Percentiles rank a stretch among this genome's conserved stretches.
These are phyloP conservation scores for Temnothorax longispinosus DNA, from an alignment of 1,140 invertebrate species.

Conservation along the genomic window DNA sequence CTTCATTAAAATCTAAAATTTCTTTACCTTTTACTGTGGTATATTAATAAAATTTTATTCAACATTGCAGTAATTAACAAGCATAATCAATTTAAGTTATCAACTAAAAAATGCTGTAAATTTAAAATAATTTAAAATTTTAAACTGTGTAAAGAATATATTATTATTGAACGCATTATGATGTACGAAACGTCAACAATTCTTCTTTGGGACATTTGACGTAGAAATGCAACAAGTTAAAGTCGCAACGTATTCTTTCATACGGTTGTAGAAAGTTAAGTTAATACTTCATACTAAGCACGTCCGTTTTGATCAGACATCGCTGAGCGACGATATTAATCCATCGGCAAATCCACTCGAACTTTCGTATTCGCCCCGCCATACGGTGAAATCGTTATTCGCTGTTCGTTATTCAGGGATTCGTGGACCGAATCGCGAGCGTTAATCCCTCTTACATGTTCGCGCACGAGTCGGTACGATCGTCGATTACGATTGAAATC, in stretches of 20 bases:
- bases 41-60: neutral
- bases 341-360: conserved; percentile 35
- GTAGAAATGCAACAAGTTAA: conserved; percentile 41
- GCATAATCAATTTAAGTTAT: neutral
- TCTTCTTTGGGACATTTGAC: neutral
- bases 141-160: neutral
- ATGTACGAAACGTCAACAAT: neutral
- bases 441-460: conserved; percentile 49
- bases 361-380: conserved; percentile 16
- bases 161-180: neutral
- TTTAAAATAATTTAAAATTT: neutral
- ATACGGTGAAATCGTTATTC: conserved; percentile 45
- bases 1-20: conserved; percentile 30
- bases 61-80: neutral
- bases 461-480: conserved; percentile 33
- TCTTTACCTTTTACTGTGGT: neutral
- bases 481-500: conserved; percentile 45
- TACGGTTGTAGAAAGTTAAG: neutral
- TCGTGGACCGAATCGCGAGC: conserved; percentile 30
- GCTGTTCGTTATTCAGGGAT: conserved; percentile 42
- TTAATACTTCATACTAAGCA: conserved; percentile 19
- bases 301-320: conserved; percentile 19
- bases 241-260: conserved; percentile 1
- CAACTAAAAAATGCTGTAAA: neutral
- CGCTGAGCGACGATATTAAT: conserved; percentile 32